Percentiles rank a stretch among this genome's conserved stretches.
phyloP scores from a whole-genome alignment of 2,113 vertebrate species.

The Ardeotis arabs region DNA sequence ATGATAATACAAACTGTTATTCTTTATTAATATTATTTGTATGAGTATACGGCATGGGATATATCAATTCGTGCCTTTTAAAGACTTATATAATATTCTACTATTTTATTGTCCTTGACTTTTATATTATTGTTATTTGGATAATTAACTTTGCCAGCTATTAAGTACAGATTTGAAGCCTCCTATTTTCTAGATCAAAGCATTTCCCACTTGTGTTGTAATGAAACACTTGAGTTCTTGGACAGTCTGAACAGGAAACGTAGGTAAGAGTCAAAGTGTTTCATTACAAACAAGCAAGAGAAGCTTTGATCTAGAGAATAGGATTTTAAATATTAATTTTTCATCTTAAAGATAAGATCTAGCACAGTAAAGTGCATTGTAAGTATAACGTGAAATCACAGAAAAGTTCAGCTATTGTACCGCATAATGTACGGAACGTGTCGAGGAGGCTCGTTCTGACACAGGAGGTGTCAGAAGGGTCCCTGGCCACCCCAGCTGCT shows the following conservation, averaged over 20 bases:
- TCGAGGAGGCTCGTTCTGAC: background rate
- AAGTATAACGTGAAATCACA: background rate
- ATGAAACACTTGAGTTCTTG: constrained; percentile 56
- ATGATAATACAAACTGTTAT: background rate
- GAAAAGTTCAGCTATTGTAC: background rate
- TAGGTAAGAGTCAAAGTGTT: constrained; percentile 41
- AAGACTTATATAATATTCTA: background rate
- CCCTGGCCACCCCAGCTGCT: background rate
- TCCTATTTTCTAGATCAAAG: constrained; percentile 45
- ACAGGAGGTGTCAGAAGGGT: background rate
- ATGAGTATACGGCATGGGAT: background rate
- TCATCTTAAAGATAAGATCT: background rate
- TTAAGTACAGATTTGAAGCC: constrained; percentile 36
- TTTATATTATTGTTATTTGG: constrained; percentile 38
- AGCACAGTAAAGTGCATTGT: background rate
- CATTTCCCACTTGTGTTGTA: constrained; percentile 14
- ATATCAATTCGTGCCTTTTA: background rate
- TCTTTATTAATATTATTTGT: constrained; percentile 6
- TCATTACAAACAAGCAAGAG: background rate
- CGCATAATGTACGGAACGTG: background rate
- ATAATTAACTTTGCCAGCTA: constrained; percentile 27
- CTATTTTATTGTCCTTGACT: background rate
- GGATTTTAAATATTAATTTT: constrained; percentile 20
- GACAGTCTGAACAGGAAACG: constrained; percentile 6
- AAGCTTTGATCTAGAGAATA: constrained; percentile 26